Evolutionary conservation across 2,113 vertebrate genomes (phyloP).

Genomic region (Alectura lathami): DNA sequence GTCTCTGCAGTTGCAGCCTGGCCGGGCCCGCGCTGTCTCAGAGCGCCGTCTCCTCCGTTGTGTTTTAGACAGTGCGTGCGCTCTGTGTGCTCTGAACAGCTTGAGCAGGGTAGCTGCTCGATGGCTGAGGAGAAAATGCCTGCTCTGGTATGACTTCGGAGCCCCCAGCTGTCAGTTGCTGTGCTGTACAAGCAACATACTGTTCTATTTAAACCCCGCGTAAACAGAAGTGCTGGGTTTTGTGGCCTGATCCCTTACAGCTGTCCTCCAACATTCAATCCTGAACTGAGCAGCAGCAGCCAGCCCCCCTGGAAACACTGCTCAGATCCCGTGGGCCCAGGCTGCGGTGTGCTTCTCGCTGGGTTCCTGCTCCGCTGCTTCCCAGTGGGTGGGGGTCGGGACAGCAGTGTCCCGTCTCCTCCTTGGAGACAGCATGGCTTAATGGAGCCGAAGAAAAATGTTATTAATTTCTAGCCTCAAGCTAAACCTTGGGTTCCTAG

Average conservation of each 20-base stretch:
- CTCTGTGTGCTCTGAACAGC: accelerated
- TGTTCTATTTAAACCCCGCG: background rate
- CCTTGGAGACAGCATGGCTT: background rate
- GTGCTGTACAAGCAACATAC: accelerated
- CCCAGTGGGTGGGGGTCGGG: background rate
- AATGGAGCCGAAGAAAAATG: background rate
- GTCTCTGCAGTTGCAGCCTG: background rate
- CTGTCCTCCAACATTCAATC: background rate
- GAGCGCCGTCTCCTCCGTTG: accelerated
- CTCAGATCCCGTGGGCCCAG: no score
- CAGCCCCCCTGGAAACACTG: background rate
- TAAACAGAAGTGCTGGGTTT: background rate
- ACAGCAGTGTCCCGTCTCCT: background rate
- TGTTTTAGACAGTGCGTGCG: accelerated
- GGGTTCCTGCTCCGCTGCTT: background rate
- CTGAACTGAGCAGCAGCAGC: background rate
- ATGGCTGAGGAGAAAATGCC: background rate
- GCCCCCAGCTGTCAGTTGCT: background rate
- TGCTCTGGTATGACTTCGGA: background rate
- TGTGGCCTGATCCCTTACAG: background rate
- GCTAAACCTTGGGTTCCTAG: background rate
- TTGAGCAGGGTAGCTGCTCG: accelerated
- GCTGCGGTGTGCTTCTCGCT: background rate
- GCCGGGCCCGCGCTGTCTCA: background rate
- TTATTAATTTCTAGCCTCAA: slow-evolving; percentile 38